Evolutionary conservation across 1,140 invertebrate species (phyloP).

Genomic region (Oreohelix idahoensis): DNA sequence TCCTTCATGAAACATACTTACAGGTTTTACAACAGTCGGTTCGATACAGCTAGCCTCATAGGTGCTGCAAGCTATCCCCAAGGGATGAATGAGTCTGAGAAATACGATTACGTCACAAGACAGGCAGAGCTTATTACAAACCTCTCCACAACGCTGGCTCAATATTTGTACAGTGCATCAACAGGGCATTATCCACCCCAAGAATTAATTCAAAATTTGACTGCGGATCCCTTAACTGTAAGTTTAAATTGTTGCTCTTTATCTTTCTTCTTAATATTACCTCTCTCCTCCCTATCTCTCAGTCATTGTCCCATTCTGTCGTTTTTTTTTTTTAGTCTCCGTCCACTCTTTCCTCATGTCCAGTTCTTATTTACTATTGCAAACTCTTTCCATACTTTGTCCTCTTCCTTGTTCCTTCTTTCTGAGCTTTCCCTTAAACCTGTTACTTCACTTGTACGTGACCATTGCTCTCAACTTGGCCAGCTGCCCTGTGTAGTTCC

Average conservation of each 20-base stretch:
- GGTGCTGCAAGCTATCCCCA: background rate
- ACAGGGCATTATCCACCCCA: background rate
- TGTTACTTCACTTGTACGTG: no score
- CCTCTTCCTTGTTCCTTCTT: no score
- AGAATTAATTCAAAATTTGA: background rate
- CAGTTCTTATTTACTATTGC: no score
- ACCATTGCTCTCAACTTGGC: no score
- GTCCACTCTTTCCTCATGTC: background rate
- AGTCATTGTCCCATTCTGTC: no score
- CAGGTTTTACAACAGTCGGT: slow-evolving; percentile 23
- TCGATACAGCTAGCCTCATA: background rate
- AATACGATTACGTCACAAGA: background rate
- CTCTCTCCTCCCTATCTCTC: no score
- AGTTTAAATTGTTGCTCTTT: slow-evolving; percentile 7
- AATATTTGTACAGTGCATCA: background rate
- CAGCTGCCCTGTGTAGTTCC: no score
- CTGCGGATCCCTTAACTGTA: background rate
- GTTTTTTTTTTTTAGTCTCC: background rate
- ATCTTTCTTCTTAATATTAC: background rate
- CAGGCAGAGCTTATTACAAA: slow-evolving; percentile 11
- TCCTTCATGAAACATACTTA: background rate
- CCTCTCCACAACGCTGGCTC: background rate
- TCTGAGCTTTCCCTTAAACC: no score
- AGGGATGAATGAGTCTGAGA: background rate
- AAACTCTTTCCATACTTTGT: no score